Base-by-base conservation (phyloP, 2,888 invertebrate species). In the Idaea biselata region DNA sequence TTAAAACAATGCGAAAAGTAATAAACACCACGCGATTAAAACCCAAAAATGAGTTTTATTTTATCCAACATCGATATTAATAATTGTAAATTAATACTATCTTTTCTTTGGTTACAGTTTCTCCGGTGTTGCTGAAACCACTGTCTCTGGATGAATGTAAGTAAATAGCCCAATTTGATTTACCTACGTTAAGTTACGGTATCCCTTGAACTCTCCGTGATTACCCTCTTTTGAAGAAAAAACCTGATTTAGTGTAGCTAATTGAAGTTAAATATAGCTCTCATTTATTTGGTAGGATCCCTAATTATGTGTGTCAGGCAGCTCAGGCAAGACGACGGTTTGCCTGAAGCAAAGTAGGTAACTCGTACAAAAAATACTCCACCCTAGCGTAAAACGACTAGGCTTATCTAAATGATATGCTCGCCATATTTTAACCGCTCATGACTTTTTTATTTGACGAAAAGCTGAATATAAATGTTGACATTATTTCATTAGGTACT, bases 141-240 rank as follows among this genome's bases (percentile, higher is more conserved):
- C 68, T 68, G 74, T 76, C 77, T 71, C 73, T 76, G 73, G 70
- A 78, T 80, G 79, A 72, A 75, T 76, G 80, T 81, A 77, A 80
- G 80, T 80, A 72, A 64, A 69, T 67, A 25, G 25, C 25, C 58
- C 59, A 44, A 16, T 60, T 31, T 18, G 2, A 11, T 44, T 44
- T 11, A 14, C n/a, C n/a, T n/a, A n/a, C 14, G 11, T 44, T 44
- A 11, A 44, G 11, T 44, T 44, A 44, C 44, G 14, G 0, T 25
- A 25, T 25, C 25, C 25, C 25, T 25, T 25, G 25, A 25, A 25
- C 25, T 25, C 25, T 25, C 25, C 25, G 25, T 25, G 25, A 25
- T 25, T 25, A 25, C 25, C 1, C 25, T 25, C 25, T 3, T 25
- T 25, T 25, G 25, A 25, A 25, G 25, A 25, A 25, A 25, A 25